Conservation (phyloP, 2,888 invertebrate genomes). For the Yponomeuta evonymella region DNA sequence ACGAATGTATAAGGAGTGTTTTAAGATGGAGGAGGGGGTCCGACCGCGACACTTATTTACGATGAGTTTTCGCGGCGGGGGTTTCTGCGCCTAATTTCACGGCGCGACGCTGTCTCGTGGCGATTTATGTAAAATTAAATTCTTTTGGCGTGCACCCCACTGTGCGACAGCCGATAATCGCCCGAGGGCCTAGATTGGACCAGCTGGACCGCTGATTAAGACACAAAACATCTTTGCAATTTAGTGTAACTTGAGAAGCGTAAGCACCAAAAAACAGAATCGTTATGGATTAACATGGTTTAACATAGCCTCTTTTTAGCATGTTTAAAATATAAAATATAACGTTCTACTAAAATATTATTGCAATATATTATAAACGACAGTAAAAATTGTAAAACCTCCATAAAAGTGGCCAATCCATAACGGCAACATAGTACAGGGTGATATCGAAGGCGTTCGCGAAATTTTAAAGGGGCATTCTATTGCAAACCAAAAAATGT, state of each 20-base stretch:
- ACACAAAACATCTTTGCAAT: constrained; percentile 49
- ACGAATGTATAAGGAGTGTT: constrained; percentile 71
- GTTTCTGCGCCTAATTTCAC: constrained; percentile 69
- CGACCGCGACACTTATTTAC: constrained; percentile 67
- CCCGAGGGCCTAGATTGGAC: constrained; percentile 58
- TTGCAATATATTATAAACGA: background rate
- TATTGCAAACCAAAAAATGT: too few relatives aligned
- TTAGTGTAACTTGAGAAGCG: constrained; percentile 17
- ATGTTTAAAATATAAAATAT: background rate
- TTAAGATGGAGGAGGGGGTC: constrained; percentile 46
- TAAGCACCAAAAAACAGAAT: constrained; percentile 2
- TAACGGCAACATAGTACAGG: background rate
- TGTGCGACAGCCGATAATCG: constrained; percentile 65
- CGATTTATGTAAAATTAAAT: constrained; percentile 72
- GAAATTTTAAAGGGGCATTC: too few relatives aligned
- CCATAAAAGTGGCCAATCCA: background rate
- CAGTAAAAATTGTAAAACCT: background rate
- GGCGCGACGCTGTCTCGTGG: constrained; percentile 66
- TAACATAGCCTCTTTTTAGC: background rate
- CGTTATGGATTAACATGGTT: background rate
- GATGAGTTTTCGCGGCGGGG: constrained; percentile 72
- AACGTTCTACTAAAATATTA: background rate
- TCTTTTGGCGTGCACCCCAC: constrained; percentile 66
- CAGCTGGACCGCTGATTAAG: constrained; percentile 55
- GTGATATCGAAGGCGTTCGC: too few relatives aligned